Conservation (phyloP, 2,113 vertebrate genomes). For the Boleophthalmus pectinirostris region DNA sequence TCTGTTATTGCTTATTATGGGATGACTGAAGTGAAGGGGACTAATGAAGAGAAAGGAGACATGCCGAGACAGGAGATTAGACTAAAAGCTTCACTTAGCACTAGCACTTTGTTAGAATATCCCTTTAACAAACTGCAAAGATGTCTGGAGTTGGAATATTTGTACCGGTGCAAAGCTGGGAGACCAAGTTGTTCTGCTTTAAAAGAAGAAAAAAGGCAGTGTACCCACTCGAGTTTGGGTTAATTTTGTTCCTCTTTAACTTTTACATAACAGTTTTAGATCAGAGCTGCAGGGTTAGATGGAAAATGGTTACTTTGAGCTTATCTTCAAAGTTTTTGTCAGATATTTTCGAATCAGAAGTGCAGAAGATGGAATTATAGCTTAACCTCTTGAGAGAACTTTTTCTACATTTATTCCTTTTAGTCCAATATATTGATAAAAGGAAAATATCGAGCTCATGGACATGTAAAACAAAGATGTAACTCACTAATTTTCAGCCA, state of each 20-base stretch:
- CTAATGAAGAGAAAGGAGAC: constrained; percentile 13
- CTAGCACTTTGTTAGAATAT: background rate
- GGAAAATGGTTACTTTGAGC: background rate
- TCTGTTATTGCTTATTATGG: constrained; percentile 11
- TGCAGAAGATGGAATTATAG: background rate
- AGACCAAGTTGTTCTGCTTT: constrained; percentile 1
- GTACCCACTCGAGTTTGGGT: background rate
- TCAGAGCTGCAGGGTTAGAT: background rate
- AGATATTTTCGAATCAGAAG: background rate
- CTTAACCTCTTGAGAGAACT: too few relatives aligned
- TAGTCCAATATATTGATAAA: background rate
- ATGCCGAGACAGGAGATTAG: constrained; percentile 6
- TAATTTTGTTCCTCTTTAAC: background rate
- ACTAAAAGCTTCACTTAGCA: constrained; percentile 14
- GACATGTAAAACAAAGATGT: too few relatives aligned
- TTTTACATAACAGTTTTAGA: background rate
- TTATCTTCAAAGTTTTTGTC: background rate
- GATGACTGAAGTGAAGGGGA: constrained; percentile 4
- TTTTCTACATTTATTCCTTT: background rate
- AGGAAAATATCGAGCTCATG: background rate
- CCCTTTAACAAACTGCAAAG: constrained; percentile 10
- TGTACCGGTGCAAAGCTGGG: too few relatives aligned
- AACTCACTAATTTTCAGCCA: too few relatives aligned
- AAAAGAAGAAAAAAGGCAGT: background rate
- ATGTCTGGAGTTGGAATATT: background rate